A percentile compares a stretch with the other conserved stretches of the same genome.
Conservation (phyloP, 2,113 vertebrate species). For the Hippoglossus stenolepis region DNA sequence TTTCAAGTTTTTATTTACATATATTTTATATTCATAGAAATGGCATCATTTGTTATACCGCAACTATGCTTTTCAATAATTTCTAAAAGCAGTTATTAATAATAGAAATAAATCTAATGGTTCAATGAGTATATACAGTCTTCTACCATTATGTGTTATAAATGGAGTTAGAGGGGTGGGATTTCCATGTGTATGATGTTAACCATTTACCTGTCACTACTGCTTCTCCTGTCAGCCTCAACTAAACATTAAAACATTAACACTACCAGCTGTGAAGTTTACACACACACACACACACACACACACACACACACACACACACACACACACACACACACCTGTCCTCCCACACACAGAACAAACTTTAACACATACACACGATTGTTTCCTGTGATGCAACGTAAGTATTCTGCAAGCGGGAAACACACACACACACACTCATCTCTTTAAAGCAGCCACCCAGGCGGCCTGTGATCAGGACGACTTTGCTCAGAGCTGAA, state of each 20-base stretch:
- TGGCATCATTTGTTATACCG: too few species aligned
- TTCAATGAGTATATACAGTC: neutral
- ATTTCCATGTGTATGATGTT: slow-evolving; percentile 14
- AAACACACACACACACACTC: slow-evolving; percentile 15
- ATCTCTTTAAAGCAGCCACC: slow-evolving; percentile 3
- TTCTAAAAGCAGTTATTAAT: neutral
- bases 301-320: slow-evolving; percentile 3
- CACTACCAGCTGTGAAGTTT: neutral
- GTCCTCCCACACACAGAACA: neutral
- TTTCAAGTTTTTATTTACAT: too few species aligned
- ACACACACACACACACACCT: neutral
- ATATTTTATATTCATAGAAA: too few species aligned
- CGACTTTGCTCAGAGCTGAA: slow-evolving; percentile 19
- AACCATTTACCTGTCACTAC: slow-evolving; percentile 58
- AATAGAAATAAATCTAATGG: neutral
- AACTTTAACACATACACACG: neutral
- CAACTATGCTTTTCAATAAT: neutral
- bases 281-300: slow-evolving; percentile 3
- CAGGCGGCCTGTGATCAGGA: slow-evolving; percentile 13
- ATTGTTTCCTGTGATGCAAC: neutral
- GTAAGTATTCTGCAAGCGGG: neutral
- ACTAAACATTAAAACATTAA: slow-evolving; percentile 68
- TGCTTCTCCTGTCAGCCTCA: slow-evolving; percentile 33
- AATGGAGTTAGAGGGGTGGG: slow-evolving; percentile 24
- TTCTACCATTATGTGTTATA: neutral